These are phyloP conservation scores for Chalcis sispes DNA, from an alignment of 2,888 invertebrate genomes.

Conservation along the genomic window DNA sequence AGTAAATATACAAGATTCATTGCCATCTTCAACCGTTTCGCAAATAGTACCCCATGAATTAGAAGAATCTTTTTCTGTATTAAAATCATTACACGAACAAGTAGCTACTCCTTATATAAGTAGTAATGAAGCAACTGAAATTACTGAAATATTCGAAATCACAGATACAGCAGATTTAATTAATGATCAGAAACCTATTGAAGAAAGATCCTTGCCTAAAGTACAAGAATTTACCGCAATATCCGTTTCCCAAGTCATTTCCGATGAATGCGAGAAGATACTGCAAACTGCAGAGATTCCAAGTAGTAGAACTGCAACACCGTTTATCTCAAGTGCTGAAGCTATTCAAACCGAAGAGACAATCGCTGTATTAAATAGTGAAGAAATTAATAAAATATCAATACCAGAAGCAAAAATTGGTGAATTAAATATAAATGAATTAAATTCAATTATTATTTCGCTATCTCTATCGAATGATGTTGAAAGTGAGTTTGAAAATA, in stretches of 20 bases:
- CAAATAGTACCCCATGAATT: slow-evolving; percentile 82
- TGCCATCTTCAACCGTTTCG: slow-evolving; percentile 68
- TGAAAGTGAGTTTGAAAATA: slow-evolving; percentile 68
- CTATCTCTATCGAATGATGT: slow-evolving; percentile 72
- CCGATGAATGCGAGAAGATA: not conserved
- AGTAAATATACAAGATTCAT: slow-evolving; percentile 64
- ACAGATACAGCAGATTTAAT: not conserved
- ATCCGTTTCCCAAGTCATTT: slow-evolving; percentile 59
- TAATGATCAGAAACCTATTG: not conserved
- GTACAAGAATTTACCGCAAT: slow-evolving; percentile 57
- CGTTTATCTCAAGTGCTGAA: slow-evolving; percentile 29
- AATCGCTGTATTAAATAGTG: slow-evolving; percentile 56
- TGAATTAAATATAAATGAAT: slow-evolving; percentile 62
- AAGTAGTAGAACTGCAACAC: slow-evolving; percentile 61
- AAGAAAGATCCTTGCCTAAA: not conserved
- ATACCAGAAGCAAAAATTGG: slow-evolving; percentile 58
- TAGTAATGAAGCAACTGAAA: slow-evolving; percentile 13
- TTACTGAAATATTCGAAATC: slow-evolving; percentile 16
- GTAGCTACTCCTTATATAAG: too few species aligned
- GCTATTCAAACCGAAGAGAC: slow-evolving; percentile 64
- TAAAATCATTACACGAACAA: too few species aligned
- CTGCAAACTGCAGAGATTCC: slow-evolving; percentile 59
- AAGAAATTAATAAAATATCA: slow-evolving; percentile 52
- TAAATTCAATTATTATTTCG: slow-evolving; percentile 63
- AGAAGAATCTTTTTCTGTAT: slow-evolving; percentile 79